Conservation (phyloP, 2,888 invertebrate genomes). For the Athalia rosae region DNA sequence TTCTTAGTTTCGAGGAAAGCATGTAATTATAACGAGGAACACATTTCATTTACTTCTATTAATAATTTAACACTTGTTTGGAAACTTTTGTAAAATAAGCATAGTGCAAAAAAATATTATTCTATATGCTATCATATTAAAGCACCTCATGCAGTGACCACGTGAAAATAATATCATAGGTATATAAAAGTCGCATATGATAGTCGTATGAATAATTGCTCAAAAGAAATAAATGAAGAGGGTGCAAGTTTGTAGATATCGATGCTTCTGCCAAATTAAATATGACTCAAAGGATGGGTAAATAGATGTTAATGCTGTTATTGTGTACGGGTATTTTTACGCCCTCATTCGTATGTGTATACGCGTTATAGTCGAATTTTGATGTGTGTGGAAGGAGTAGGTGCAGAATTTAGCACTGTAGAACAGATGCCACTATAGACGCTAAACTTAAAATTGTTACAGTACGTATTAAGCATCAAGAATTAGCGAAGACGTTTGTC, state of each 20-base stretch:
- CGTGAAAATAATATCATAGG: neutral
- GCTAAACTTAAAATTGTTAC: neutral
- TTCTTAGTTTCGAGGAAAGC: neutral
- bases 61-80: slow-evolving; percentile 26
- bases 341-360: neutral
- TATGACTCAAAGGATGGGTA: too few species aligned
- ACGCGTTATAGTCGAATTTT: neutral
- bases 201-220: too few species aligned
- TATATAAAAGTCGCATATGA: neutral
- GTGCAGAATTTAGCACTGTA: neutral
- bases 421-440: neutral
- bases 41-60: slow-evolving; percentile 38
- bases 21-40: neutral
- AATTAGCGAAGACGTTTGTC: slow-evolving; percentile 16
- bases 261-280: neutral
- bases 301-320: too few species aligned
- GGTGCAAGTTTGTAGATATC: neutral
- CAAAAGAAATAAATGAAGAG: too few species aligned
- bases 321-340: neutral
- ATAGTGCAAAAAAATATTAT: neutral
- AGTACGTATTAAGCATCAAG: neutral
- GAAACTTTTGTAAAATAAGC: neutral
- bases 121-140: neutral
- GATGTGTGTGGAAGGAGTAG: neutral
- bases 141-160: neutral